Percentiles rank a stretch among this genome's conserved stretches.
These are phyloP conservation scores for Brachyrhaphis roseni DNA, from an alignment of 2,797 vertebrate genomes.

Conservation along the genomic window DNA sequence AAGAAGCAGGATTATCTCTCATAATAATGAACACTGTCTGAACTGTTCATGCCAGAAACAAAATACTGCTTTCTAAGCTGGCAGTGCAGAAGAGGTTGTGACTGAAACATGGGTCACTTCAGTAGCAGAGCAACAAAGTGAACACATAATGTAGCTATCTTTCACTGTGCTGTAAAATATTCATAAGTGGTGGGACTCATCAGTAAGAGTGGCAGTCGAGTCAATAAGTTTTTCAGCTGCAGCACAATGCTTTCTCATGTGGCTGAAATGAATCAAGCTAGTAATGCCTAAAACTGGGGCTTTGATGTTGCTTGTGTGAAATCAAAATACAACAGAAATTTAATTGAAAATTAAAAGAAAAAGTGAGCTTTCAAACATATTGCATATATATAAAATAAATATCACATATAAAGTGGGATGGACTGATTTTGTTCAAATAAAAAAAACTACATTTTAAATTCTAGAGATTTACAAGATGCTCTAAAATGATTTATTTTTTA, in stretches of 20 bases:
- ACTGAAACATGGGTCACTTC: conserved; percentile 18
- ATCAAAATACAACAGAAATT: neutral
- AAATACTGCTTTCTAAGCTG: conserved; percentile 5
- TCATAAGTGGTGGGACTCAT: conserved; percentile 65
- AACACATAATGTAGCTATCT: conserved; percentile 51
- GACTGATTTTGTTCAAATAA: neutral
- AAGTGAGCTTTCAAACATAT: neutral
- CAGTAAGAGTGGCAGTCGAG: conserved; percentile 43
- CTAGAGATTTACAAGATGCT: neutral
- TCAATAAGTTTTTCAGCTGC: conserved; percentile 43
- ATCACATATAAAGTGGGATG: neutral
- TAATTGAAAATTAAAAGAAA: neutral
- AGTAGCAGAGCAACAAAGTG: conserved; percentile 25
- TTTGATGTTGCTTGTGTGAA: neutral
- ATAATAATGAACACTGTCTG: neutral
- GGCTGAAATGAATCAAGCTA: conserved; percentile 24
- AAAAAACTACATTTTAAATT: neutral
- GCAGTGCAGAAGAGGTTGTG: neutral
- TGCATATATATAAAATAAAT: neutral
- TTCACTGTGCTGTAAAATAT: conserved; percentile 64
- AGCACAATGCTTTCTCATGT: conserved; percentile 30
- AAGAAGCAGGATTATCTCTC: neutral
- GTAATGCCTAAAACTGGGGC: conserved; percentile 25
- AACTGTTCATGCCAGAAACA: conserved; percentile 11
- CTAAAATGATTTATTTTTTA: neutral